Base-by-base conservation (phyloP, 2,797 vertebrate species). In the Chaunax sp. region DNA sequence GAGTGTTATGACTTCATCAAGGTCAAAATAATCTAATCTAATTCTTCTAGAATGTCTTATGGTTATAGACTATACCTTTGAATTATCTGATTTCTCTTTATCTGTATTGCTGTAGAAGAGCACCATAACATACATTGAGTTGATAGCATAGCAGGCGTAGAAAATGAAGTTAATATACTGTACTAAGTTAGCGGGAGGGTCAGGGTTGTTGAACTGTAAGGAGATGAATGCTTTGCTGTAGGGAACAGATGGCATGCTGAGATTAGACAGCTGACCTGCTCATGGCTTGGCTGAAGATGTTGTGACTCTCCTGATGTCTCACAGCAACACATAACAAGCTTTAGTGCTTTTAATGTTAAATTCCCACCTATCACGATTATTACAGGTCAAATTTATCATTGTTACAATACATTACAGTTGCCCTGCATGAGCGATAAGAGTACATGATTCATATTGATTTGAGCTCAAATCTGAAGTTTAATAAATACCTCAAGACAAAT, bases 181-280 rank as follows among this genome's bases (percentile, higher is more conserved):
- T 20, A 46, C 50, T 35, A 33, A n/a, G 12, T 55, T 26, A 63
- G 49, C 14, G 49, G 47, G 9, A 43, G 19, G 72, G 57, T 82
- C 55, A 79, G 74, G 72, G 68, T 82, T 22, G 71, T 28, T 52
- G 35, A 61, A 20, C 8, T 15, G 16, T 15, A 23, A 23, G 38
- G 20, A 71, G 46, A 56, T 57, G 61, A 55, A 33, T 49, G 63
- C 65, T 77, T 72, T 58, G 23, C 80, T 49, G 41, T 37, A 53
- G 79, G 70, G 47, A 77, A 72, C 88, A 90, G 87, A 87, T 88
- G 86, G 82, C 40, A 3, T 1, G 0, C 56, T 75, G 64, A 63
- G 84, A 86, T 91, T 90, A 88, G 76, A 77, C 74, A 50, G 62
- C 57, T 80, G 80, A 87, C 83, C 72, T 75, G 35, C 38, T 75